These are phyloP conservation scores for Anarhynchus alexandrinus DNA, from an alignment of 2,113 vertebrate genomes.

Conservation along the genomic window DNA sequence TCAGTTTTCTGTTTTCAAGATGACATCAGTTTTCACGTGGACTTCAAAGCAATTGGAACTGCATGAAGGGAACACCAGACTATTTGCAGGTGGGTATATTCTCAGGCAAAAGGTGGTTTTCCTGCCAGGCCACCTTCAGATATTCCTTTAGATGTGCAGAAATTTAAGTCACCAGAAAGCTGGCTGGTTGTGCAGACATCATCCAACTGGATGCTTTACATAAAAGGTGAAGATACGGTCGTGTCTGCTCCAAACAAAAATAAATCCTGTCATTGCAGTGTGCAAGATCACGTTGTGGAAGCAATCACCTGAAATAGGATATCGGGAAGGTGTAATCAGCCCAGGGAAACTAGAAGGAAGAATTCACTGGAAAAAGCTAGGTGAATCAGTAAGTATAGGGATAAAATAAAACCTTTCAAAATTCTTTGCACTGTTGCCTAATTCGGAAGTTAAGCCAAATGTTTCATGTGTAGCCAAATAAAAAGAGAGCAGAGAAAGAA, in stretches of 20 bases:
- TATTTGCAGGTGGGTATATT: neutral
- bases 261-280: neutral
- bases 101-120: neutral
- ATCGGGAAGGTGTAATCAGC: neutral
- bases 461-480: neutral
- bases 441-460: neutral
- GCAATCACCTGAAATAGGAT: neutral
- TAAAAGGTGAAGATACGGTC: fast-evolving
- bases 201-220: neutral
- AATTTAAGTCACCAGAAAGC: neutral
- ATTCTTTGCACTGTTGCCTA: neutral
- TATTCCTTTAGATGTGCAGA: neutral
- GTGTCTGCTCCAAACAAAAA: neutral
- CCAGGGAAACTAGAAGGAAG: neutral
- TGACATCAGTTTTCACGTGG: neutral
- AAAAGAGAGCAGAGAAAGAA: neutral
- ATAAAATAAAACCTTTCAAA: neutral
- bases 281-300: neutral
- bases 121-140: neutral
- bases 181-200: neutral
- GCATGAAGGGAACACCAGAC: neutral
- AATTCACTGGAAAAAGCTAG: neutral
- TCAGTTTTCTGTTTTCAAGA: neutral
- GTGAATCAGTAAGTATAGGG: neutral
- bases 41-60: neutral